A percentile compares a stretch with the other conserved stretches of the same genome.
Conservation (phyloP, 2,888 invertebrate genomes). For the Beris morrisii region DNA sequence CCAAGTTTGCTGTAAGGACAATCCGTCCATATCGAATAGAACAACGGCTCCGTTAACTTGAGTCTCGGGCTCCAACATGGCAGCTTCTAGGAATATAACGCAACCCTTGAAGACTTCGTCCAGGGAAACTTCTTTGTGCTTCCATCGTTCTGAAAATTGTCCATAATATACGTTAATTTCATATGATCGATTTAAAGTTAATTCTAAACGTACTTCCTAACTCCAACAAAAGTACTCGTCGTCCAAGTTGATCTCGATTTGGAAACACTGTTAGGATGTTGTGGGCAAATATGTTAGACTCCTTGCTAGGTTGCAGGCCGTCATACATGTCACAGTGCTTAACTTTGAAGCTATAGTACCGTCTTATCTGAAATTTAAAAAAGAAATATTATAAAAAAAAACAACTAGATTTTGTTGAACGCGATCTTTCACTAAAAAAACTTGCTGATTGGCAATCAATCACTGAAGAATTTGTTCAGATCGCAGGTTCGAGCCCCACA, state of each 20-base stretch:
- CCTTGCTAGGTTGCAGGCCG: slow-evolving; percentile 69
- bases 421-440: too few relatives aligned
- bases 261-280: slow-evolving; percentile 79
- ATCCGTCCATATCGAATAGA: slow-evolving; percentile 83
- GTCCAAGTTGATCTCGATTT: slow-evolving; percentile 76
- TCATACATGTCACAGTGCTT: slow-evolving; percentile 76
- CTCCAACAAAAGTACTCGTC: slow-evolving; percentile 75
- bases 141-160: slow-evolving; percentile 71
- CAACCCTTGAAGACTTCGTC: slow-evolving; percentile 84
- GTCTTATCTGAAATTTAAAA: slow-evolving; percentile 65
- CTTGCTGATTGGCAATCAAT: too few relatives aligned
- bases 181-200: neutral
- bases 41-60: slow-evolving; percentile 78
- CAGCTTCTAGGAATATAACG: slow-evolving; percentile 78
- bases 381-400: too few relatives aligned
- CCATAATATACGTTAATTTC: neutral
- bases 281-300: slow-evolving; percentile 75
- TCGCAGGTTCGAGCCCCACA: too few relatives aligned
- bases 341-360: slow-evolving; percentile 78
- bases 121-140: slow-evolving; percentile 73
- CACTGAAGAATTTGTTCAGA: too few relatives aligned
- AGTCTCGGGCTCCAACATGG: slow-evolving; percentile 76
- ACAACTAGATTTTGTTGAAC: too few relatives aligned
- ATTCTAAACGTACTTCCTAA: slow-evolving; percentile 69
- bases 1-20: slow-evolving; percentile 78